Conservation (phyloP, 2,113 vertebrate genomes). For the Diglossa brunneiventris region DNA sequence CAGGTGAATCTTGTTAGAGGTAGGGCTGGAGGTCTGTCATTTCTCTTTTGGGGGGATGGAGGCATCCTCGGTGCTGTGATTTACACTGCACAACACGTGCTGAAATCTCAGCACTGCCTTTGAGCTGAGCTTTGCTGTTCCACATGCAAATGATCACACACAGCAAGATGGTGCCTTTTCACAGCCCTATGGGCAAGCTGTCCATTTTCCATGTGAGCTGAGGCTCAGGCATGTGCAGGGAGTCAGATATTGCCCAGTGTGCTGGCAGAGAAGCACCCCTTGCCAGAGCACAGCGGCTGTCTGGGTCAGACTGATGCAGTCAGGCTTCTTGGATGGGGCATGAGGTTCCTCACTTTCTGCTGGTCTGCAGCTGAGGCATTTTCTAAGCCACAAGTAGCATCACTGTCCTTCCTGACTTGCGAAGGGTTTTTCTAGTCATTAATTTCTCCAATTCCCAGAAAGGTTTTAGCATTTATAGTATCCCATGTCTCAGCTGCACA, state of each 20-base stretch:
- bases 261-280: neutral
- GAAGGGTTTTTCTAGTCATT: neutral
- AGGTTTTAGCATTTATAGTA: neutral
- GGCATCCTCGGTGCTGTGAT: neutral
- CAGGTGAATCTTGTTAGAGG: neutral
- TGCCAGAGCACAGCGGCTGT: fast-evolving
- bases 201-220: fast-evolving
- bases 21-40: neutral
- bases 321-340: neutral
- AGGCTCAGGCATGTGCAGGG: neutral
- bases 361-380: neutral
- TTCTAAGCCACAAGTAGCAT: neutral
- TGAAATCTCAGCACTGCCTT: neutral
- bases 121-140: neutral
- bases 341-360: neutral
- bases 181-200: fast-evolving
- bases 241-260: neutral
- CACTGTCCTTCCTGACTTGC: neutral
- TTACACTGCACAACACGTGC: fast-evolving
- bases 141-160: fast-evolving
- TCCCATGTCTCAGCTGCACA: neutral
- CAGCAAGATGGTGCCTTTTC: neutral
- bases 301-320: neutral
- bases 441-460: neutral
- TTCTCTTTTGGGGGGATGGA: neutral